These are phyloP conservation scores for Euphonia xanthogaster DNA, from an alignment of 2,797 vertebrate genomes.

Conservation along the genomic window DNA sequence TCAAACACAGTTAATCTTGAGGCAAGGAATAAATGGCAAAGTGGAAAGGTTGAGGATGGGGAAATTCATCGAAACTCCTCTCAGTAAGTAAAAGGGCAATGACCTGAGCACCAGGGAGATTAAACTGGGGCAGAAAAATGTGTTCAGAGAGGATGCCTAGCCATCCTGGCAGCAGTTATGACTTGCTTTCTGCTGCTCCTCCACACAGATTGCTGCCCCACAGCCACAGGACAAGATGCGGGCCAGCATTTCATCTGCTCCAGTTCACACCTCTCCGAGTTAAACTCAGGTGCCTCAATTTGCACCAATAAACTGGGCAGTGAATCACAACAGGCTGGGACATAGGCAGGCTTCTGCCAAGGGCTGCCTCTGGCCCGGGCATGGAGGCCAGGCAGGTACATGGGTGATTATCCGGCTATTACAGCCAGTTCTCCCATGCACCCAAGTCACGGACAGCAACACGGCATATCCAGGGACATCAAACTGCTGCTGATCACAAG, in stretches of 20 bases:
- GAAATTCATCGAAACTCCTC: not conserved
- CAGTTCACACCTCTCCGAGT: accelerated
- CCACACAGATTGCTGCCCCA: accelerated
- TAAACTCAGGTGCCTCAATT: not conserved
- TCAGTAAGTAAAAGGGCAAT: not conserved
- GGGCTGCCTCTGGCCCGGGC: not conserved
- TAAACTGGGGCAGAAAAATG: not conserved
- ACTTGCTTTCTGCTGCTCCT: not conserved
- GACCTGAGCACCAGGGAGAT: not conserved
- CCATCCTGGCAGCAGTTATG: accelerated
- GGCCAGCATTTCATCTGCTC: not conserved
- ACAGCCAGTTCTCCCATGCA: not conserved
- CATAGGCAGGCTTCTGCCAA: not conserved
- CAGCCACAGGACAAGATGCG: not conserved
- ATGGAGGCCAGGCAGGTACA: not conserved
- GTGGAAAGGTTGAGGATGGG: not conserved
- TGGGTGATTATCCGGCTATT: accelerated
- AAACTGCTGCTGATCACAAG: not conserved
- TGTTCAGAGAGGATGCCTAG: not conserved
- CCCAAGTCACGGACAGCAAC: accelerated
- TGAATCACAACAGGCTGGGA: not conserved
- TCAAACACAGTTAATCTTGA: not conserved
- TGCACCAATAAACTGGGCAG: not conserved
- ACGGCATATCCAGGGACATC: not conserved
- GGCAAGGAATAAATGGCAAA: not conserved